Evolutionary conservation across 2,888 invertebrate genomes (phyloP).

Genomic region (Rotaria socialis): DNA sequence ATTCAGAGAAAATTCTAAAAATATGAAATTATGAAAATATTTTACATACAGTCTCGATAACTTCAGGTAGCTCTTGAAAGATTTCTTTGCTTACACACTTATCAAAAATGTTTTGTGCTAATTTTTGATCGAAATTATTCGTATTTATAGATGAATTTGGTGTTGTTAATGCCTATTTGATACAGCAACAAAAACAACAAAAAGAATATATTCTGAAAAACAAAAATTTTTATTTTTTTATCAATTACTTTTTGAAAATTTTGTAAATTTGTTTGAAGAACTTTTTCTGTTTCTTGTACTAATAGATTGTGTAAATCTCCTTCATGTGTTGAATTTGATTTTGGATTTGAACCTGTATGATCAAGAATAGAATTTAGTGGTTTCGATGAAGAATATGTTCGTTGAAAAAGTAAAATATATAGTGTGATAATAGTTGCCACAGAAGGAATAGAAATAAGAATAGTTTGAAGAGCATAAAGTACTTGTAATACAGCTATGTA

Average conservation of each 20-base stretch:
- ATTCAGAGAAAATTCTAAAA: neutral
- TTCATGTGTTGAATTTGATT: neutral
- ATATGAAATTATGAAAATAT: neutral
- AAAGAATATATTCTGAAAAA: neutral
- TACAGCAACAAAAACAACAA: neutral
- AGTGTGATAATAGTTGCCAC: neutral
- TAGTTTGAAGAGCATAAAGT: neutral
- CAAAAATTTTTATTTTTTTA: too few relatives aligned
- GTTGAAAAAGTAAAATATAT: neutral
- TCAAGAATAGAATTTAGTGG: neutral
- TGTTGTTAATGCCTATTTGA: neutral
- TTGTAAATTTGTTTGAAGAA: conserved; percentile 18
- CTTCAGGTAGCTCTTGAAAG: conserved; percentile 1
- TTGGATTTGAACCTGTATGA: neutral
- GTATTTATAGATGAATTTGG: neutral
- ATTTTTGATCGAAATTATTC: conserved; percentile 6
- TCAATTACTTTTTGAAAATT: neutral
- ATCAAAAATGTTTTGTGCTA: conserved; percentile 14
- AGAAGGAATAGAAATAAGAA: neutral
- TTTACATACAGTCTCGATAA: neutral
- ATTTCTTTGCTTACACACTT: conserved; percentile 37
- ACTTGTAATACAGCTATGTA: neutral
- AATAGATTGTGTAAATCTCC: conserved; percentile 12
- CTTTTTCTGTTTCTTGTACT: neutral
- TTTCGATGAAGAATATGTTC: neutral